Evolutionary conservation across 2,888 invertebrate species (phyloP).

Genomic region (Conus canariensis): DNA sequence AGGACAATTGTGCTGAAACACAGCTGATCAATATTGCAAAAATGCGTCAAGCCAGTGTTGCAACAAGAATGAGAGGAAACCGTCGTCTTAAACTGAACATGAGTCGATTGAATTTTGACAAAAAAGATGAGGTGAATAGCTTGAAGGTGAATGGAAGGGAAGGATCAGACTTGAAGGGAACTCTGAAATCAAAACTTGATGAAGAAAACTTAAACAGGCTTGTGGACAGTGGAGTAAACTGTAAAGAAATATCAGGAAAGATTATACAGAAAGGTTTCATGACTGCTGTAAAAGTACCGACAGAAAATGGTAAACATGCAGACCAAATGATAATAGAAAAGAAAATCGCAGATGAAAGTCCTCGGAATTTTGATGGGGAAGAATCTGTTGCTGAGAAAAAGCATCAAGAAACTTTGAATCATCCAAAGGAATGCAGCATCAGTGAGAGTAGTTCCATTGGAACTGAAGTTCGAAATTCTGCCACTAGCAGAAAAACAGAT

Average conservation of each 20-base stretch:
- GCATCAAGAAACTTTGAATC: neutral
- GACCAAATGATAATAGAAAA: neutral
- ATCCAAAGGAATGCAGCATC: neutral
- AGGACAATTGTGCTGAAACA: neutral
- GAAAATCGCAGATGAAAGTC: neutral
- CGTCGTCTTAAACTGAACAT: neutral
- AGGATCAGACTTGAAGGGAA: neutral
- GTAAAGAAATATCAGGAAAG: neutral
- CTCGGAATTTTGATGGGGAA: neutral
- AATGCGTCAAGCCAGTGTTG: constrained; percentile 15
- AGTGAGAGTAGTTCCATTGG: too few species aligned
- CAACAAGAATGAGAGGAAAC: constrained; percentile 30
- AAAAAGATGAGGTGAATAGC: neutral
- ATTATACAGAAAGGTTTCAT: neutral
- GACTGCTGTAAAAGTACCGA: neutral
- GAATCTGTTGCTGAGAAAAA: neutral
- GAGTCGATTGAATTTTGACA: neutral
- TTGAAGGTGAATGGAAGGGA: neutral
- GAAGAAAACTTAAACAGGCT: neutral
- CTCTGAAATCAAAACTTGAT: neutral
- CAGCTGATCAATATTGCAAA: neutral
- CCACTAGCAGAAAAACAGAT: too few species aligned
- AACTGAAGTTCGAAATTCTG: too few species aligned
- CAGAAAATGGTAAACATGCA: neutral
- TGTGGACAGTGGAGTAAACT: neutral